phyloP scores from a whole-genome alignment of 1,140 invertebrate genomes.

The Neodiprion lecontei region DNA sequence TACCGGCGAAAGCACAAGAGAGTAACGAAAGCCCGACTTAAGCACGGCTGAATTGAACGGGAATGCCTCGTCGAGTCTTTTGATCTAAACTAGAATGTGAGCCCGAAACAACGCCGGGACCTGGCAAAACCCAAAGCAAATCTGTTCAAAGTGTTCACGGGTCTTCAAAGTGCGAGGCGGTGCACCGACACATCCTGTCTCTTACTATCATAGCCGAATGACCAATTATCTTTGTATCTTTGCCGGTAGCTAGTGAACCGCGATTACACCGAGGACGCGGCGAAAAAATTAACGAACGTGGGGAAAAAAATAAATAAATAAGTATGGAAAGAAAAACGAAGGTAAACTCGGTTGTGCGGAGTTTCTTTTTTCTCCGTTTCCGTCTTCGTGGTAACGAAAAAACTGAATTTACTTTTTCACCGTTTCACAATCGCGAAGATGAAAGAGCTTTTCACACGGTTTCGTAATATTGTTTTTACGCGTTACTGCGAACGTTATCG shows the following conservation, averaged over 20 bases:
- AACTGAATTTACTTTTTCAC: not conserved
- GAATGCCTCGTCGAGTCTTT: constrained; percentile 49
- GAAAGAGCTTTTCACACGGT: no score
- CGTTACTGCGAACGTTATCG: no score
- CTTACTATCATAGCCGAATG: constrained; percentile 56
- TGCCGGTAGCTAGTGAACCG: constrained; percentile 56
- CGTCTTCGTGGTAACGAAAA: constrained; percentile 32
- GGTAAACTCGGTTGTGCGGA: no score
- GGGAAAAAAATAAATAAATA: no score
- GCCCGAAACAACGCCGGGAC: constrained; percentile 54
- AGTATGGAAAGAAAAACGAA: no score
- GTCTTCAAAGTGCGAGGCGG: constrained; percentile 50
- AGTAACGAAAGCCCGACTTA: constrained; percentile 39
- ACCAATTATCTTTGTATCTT: constrained; percentile 62
- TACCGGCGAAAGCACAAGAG: constrained; percentile 14
- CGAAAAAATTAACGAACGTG: not conserved
- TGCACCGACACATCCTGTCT: constrained; percentile 34
- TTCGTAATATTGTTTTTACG: no score
- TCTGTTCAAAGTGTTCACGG: constrained; percentile 54
- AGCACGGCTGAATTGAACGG: constrained; percentile 58
- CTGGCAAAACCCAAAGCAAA: constrained; percentile 50
- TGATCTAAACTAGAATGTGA: constrained; percentile 62
- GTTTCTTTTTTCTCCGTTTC: not conserved
- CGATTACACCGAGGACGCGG: constrained; percentile 54
- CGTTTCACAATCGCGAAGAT: not conserved